phyloP scores from a whole-genome alignment of 2,888 invertebrate species.

The Yponomeuta cagnagella region DNA sequence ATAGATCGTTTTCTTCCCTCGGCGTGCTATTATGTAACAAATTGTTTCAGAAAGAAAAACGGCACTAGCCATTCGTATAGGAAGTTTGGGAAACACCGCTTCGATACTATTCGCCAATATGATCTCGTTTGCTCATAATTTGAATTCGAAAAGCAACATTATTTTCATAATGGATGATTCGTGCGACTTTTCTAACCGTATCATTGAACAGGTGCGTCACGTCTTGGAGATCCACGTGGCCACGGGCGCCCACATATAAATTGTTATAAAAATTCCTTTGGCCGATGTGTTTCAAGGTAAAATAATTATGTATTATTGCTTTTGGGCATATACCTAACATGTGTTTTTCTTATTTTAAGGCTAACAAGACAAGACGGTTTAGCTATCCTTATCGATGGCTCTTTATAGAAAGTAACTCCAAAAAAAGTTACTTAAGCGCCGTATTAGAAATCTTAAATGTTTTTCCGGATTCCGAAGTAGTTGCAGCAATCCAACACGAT shows the following conservation, averaged over 20 bases:
- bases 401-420: background rate
- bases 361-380: background rate
- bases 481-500: background rate
- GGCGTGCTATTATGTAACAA: background rate
- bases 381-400: background rate
- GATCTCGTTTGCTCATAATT: background rate
- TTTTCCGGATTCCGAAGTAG: constrained; percentile 1
- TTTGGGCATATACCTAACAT: background rate
- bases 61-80: background rate
- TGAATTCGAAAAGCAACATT: background rate
- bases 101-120: background rate
- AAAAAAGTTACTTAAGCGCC: background rate
- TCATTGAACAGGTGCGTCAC: background rate
- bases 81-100: background rate
- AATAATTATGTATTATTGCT: background rate
- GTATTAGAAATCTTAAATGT: background rate
- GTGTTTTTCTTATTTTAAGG: background rate
- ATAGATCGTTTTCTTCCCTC: no score
- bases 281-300: background rate
- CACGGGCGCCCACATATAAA: background rate
- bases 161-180: background rate
- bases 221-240: background rate
- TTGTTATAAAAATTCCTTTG: no score
- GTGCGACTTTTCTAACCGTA: background rate
- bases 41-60: background rate